A percentile compares a stretch with the other conserved stretches of the same genome.
phyloP scores from a whole-genome alignment of 2,888 invertebrate species.

The Gasteruption jaculator region DNA sequence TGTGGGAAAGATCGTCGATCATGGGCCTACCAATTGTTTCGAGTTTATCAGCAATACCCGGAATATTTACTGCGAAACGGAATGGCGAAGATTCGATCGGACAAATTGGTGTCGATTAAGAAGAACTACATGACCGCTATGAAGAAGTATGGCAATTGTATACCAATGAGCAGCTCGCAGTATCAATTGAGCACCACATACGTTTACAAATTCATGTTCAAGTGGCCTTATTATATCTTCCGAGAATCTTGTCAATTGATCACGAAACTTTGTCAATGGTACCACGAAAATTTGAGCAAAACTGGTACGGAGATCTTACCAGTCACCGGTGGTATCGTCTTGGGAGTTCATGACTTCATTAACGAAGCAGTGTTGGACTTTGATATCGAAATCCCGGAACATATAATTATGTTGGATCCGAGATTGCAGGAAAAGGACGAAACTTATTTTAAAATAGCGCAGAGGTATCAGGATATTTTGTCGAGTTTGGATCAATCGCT shows the following conservation, averaged over 20 bases:
- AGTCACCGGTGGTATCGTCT: slow-evolving; percentile 53
- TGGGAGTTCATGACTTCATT: slow-evolving; percentile 53
- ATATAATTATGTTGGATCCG: slow-evolving; percentile 57
- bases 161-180: slow-evolving; percentile 54
- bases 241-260: slow-evolving; percentile 44
- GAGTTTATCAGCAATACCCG: slow-evolving; percentile 69
- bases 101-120: slow-evolving; percentile 60
- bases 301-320: slow-evolving; percentile 46
- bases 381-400: slow-evolving; percentile 56
- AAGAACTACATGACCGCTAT: slow-evolving; percentile 47
- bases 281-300: slow-evolving; percentile 20
- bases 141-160: slow-evolving; percentile 49
- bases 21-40: slow-evolving; percentile 65
- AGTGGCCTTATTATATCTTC: slow-evolving; percentile 53
- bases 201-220: slow-evolving; percentile 51
- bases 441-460: slow-evolving; percentile 48
- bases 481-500: slow-evolving; percentile 31
- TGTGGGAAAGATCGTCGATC: slow-evolving; percentile 60
- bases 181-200: slow-evolving; percentile 52
- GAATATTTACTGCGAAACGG: slow-evolving; percentile 61
- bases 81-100: slow-evolving; percentile 58
- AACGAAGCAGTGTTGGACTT: slow-evolving; percentile 42
- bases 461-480: slow-evolving; percentile 47
- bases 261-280: slow-evolving; percentile 30
- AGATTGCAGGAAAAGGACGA: slow-evolving; percentile 53